Evolutionary conservation across 2,113 vertebrate species (phyloP).

Genomic region (Sphyrna mokarran): DNA sequence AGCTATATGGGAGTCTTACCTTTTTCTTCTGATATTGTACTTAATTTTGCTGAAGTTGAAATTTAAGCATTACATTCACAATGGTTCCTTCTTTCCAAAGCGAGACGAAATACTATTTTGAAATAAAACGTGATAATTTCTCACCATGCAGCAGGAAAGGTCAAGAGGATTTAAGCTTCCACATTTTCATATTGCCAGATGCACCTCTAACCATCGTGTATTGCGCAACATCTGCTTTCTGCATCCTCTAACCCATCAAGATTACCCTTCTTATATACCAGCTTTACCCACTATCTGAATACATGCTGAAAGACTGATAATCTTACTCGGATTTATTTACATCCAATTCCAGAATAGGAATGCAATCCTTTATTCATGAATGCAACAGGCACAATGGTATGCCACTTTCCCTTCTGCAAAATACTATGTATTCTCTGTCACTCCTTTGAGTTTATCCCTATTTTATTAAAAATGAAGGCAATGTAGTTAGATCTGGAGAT

Average conservation of each 20-base stretch:
- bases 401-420: neutral
- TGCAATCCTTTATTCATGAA: neutral
- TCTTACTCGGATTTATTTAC: neutral
- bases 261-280: neutral
- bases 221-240: neutral
- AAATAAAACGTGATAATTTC: neutral
- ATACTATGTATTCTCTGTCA: neutral
- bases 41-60: neutral
- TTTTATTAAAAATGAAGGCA: neutral
- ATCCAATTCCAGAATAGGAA: neutral
- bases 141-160: neutral
- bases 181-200: neutral
- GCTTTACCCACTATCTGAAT: neutral
- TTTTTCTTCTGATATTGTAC: neutral
- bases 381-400: neutral
- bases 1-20: neutral
- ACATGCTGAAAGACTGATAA: neutral
- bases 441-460: neutral
- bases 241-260: neutral
- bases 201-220: neutral
- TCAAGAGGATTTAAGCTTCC: neutral
- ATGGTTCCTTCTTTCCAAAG: neutral
- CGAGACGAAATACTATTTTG: neutral
- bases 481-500: neutral
- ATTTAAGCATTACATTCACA: conserved; percentile 6